A percentile compares a stretch with the other conserved stretches of the same genome.
These are phyloP conservation scores for Dasyurus viverrinus DNA, from an alignment of 2,113 vertebrate species.

Conservation along the genomic window DNA sequence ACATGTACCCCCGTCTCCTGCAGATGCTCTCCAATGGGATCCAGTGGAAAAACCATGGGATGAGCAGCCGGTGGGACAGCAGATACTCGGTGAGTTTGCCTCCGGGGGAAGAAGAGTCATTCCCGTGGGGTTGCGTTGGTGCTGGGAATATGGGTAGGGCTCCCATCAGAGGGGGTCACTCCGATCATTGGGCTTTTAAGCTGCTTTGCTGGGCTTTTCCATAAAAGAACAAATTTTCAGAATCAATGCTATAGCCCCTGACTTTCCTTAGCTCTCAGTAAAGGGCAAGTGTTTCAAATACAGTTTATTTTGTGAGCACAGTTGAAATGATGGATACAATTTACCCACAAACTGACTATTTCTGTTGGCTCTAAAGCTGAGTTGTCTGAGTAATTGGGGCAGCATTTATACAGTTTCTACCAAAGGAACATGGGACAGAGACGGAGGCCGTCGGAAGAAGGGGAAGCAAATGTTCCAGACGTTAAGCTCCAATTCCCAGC, in stretches of 20 bases:
- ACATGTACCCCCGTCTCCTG: not conserved
- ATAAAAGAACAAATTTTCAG: not conserved
- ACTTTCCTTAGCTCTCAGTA: not conserved
- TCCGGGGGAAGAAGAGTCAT: conserved; percentile 11
- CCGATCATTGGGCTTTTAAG: not conserved
- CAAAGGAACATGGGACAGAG: not conserved
- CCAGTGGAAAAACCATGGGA: conserved; percentile 18
- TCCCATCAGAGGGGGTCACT: not conserved
- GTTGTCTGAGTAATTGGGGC: not conserved
- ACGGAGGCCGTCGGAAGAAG: not conserved
- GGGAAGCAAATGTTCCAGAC: not conserved
- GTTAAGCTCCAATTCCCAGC: not conserved
- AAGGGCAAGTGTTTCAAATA: not conserved
- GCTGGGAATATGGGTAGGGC: not conserved
- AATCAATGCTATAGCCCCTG: not conserved
- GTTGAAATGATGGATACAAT: not conserved
- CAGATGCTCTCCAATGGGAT: conserved; percentile 15
- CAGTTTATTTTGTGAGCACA: not conserved
- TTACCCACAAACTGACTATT: not conserved
- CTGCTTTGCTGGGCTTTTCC: not conserved
- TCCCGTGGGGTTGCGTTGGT: not conserved
- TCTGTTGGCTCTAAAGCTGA: not conserved
- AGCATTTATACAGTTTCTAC: not conserved
- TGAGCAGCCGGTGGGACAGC: not conserved
- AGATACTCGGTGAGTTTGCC: not conserved